phyloP scores from a whole-genome alignment of 2,888 invertebrate species.

The Metellina segmentata region DNA sequence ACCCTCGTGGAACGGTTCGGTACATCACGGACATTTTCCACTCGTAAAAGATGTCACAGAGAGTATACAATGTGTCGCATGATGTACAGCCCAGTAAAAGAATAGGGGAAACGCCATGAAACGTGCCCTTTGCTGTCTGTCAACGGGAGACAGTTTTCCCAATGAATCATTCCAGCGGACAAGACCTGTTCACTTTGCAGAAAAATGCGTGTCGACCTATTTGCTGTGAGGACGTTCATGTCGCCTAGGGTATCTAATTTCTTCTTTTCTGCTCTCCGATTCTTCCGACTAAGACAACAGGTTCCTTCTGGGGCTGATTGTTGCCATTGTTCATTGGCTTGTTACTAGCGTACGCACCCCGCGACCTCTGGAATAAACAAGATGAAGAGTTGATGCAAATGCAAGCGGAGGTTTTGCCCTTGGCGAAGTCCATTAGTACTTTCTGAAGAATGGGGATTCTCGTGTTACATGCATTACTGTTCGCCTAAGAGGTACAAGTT shows the following conservation, averaged over 20 bases:
- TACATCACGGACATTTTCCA: not conserved
- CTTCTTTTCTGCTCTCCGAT: not conserved
- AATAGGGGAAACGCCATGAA: conserved; percentile 21
- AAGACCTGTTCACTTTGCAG: not conserved
- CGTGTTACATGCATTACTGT: no score
- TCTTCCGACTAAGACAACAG: no score
- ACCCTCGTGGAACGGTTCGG: not conserved
- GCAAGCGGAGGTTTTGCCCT: conserved; percentile 7
- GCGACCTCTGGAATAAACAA: conserved; percentile 21
- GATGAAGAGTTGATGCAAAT: not conserved
- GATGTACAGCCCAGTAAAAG: not conserved
- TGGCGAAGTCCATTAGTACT: no score
- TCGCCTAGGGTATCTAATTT: conserved; percentile 25
- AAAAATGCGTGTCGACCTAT: conserved; percentile 36
- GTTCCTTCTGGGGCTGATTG: not conserved
- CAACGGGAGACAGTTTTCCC: not conserved
- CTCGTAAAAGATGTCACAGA: conserved; percentile 1
- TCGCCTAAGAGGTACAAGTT: no score
- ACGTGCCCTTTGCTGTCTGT: conserved; percentile 10
- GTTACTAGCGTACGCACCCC: not conserved
- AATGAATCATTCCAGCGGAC: not conserved
- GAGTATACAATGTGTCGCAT: conserved; percentile 11
- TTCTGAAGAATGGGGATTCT: no score
- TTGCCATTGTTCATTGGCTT: conserved; percentile 17
- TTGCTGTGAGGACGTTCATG: conserved; percentile 35